Evolutionary conservation across 2,888 invertebrate genomes (phyloP), one percentile per base, ranked within the genome.

Genomic region (Nebria brevicollis): DNA sequence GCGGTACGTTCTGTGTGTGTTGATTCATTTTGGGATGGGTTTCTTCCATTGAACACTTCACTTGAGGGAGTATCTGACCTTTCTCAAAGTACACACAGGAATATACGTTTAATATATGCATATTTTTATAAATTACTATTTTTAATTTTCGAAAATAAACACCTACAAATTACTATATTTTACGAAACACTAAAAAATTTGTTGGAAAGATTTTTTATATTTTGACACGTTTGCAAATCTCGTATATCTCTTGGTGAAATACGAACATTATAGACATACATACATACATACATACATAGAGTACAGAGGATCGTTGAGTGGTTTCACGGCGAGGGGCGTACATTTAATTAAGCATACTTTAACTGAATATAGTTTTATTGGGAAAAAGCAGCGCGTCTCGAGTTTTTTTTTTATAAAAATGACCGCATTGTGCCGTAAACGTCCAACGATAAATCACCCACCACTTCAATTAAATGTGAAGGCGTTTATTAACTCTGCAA

Each of bases 401-500:
- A 20, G 20, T 20, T 72, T 72, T 70, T 54, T 77, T 77, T 77
- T 77, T 54, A 77, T 77, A 77, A 77, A 77, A 77, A 77, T 77
- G 42, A 70, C 42, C 64, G 72, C 77, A 77, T 77, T 77, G 77
- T 77, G 72, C 54, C 54, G 77, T 77, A 72, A 70, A 64, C 70
- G 77, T 77, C 77, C 26, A 77, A 77, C 77, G 72, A 77, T 77
- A 77, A 77, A 77, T 77, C 77, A 77, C 77, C 77, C 77, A 77
- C 72, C 70, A 77, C 77, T 77, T 77, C 77, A 77, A 77, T 77
- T 77, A 77, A 77, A 77, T 77, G 25, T 77, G 77, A 77, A 77
- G 77, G 77, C 77, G 77, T 77, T 77, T 77, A 77, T 77, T 77
- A 77, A 77, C 73, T 73, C 34, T 73, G 73, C 73, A 73, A 73